These are phyloP conservation scores for Lithophane leautieri DNA, from an alignment of 2,888 invertebrate species.

Conservation along the genomic window DNA sequence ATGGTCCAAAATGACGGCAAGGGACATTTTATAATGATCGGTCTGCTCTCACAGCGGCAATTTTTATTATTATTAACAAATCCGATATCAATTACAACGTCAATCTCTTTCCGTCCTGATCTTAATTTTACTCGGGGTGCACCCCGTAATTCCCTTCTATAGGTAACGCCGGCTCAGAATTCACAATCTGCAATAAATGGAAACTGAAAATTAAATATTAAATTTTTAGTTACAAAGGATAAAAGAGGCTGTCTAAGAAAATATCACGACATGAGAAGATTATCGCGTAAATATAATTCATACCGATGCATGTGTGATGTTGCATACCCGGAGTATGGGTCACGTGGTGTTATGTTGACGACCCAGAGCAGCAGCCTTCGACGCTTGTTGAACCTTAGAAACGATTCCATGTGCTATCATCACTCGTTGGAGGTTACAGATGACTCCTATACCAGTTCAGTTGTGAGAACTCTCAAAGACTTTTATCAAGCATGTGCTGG, in stretches of 20 bases:
- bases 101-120: not conserved
- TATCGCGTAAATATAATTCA: slow-evolving; percentile 51
- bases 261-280: not conserved
- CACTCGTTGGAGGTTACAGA: not conserved
- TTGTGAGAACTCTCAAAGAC: slow-evolving; percentile 52
- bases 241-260: not conserved
- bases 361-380: slow-evolving; percentile 19
- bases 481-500: slow-evolving; percentile 74
- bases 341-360: slow-evolving; percentile 47
- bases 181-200: not conserved
- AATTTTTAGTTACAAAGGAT: not conserved
- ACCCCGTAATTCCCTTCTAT: not conserved
- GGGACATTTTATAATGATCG: too few relatives aligned
- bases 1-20: too few relatives aligned
- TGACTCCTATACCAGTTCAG: slow-evolving; percentile 26
- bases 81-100: not conserved
- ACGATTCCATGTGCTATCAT: too few relatives aligned
- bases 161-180: not conserved
- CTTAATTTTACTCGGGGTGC: not conserved
- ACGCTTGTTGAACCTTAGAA: not conserved
- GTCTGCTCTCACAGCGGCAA: too few relatives aligned
- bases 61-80: too few relatives aligned
- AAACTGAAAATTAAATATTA: not conserved
- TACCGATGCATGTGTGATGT: slow-evolving; percentile 63
- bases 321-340: slow-evolving; percentile 2